phyloP scores from a whole-genome alignment of 2,888 invertebrate species.

The Tyria jacobaeae region DNA sequence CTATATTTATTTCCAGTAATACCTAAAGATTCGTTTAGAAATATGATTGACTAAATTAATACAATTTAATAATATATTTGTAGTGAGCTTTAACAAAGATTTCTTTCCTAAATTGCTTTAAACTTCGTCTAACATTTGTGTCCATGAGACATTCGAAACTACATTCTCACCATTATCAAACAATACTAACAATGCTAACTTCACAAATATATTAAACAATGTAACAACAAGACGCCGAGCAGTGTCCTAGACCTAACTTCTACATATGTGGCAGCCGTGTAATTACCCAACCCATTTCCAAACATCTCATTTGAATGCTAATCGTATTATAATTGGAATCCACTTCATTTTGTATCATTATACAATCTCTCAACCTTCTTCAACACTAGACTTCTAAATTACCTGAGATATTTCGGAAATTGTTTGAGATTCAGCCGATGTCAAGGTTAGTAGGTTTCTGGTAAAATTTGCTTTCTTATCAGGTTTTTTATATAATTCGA shows the following conservation, averaged over 20 bases:
- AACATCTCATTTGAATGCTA: constrained; percentile 27
- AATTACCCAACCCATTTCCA: constrained; percentile 18
- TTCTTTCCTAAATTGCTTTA: neutral
- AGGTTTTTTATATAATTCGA: neutral
- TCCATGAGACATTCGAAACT: constrained; percentile 14
- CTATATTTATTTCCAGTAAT: neutral
- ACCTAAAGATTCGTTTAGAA: neutral
- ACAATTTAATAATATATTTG: too few relatives aligned
- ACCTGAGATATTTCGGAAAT: neutral
- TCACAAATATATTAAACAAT: constrained; percentile 15
- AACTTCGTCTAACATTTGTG: constrained; percentile 17
- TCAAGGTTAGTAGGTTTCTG: neutral
- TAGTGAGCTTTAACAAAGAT: too few relatives aligned
- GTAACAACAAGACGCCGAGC: constrained; percentile 17
- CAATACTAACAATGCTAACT: constrained; percentile 21
- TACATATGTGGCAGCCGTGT: neutral
- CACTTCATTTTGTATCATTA: constrained; percentile 15
- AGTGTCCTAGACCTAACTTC: constrained; percentile 19
- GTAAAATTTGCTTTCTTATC: neutral
- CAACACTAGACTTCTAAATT: neutral
- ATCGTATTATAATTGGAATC: constrained; percentile 16
- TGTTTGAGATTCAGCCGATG: neutral
- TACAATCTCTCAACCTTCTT: neutral
- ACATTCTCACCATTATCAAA: constrained; percentile 32
- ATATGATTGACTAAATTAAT: neutral